A percentile compares a stretch with the other conserved stretches of the same genome.
These are phyloP conservation scores for Fregata magnificens DNA, from an alignment of 2,113 vertebrate genomes.

Conservation along the genomic window DNA sequence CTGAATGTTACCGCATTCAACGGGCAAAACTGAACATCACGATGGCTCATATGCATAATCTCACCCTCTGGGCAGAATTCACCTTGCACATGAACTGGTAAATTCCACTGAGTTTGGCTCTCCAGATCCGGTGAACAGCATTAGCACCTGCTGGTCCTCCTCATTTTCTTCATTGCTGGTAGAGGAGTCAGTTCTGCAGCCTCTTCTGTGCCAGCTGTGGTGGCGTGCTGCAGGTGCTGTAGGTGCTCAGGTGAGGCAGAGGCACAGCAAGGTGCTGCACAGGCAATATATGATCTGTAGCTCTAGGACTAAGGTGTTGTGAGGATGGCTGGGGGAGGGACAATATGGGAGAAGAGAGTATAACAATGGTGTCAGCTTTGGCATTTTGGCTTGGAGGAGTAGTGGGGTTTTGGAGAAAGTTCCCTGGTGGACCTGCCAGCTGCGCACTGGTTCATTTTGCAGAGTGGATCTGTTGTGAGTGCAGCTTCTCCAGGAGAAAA, in stretches of 20 bases:
- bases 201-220: background rate
- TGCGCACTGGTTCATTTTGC: background rate
- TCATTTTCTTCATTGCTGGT: background rate
- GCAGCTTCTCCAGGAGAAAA: background rate
- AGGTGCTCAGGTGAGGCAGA: background rate
- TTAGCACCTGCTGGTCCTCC: background rate
- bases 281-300: background rate
- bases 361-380: background rate
- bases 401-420: background rate
- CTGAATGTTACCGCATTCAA: background rate
- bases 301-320: background rate
- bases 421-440: background rate
- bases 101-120: background rate
- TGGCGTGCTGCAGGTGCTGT: accelerated
- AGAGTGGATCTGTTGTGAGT: background rate
- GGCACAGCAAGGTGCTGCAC: background rate
- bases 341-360: background rate
- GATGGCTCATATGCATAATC: background rate
- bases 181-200: background rate
- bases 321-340: background rate
- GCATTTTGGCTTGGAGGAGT: background rate
- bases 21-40: background rate
- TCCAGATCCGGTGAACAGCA: background rate
- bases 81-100: background rate
- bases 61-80: background rate